These are phyloP conservation scores for Pogoniulus pusillus DNA, from an alignment of 2,797 vertebrate genomes.

Conservation along the genomic window DNA sequence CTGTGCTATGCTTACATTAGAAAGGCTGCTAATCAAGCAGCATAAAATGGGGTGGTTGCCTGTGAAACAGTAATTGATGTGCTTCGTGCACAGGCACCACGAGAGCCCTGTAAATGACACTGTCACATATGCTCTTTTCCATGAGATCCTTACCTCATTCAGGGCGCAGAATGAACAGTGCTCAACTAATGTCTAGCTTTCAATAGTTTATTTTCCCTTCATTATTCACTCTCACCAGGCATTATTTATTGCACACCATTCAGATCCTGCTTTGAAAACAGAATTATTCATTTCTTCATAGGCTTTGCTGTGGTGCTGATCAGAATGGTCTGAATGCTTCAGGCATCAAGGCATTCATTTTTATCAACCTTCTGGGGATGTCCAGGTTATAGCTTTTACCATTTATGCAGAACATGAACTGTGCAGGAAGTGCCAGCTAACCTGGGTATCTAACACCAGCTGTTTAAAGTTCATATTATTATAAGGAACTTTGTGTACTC, in stretches of 20 bases:
- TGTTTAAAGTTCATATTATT: not conserved
- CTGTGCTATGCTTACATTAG: slow-evolving; percentile 10
- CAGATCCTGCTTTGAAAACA: slow-evolving; percentile 59
- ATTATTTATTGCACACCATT: slow-evolving; percentile 50
- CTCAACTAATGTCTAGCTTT: slow-evolving; percentile 39
- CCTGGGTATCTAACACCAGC: not conserved
- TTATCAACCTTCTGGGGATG: not conserved
- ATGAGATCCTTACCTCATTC: slow-evolving; percentile 33
- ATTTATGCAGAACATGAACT: not conserved
- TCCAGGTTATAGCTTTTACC: not conserved
- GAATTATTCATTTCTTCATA: slow-evolving; percentile 59
- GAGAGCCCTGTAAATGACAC: slow-evolving; percentile 43
- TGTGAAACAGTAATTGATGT: slow-evolving; percentile 53
- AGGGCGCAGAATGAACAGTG: slow-evolving; percentile 28
- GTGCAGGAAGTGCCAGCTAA: not conserved
- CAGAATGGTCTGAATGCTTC: slow-evolving; percentile 8
- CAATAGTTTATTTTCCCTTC: slow-evolving; percentile 57
- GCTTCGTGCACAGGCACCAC: not conserved
- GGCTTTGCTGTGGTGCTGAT: slow-evolving; percentile 42
- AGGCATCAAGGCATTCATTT: not conserved
- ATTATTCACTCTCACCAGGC: slow-evolving; percentile 57
- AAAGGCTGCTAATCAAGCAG: slow-evolving; percentile 53
- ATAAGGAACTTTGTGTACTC: not conserved
- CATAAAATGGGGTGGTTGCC: slow-evolving; percentile 36
- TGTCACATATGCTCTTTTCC: slow-evolving; percentile 45